Base-by-base conservation (phyloP, 2,888 invertebrate species). In the Xestoiulus laeticollis region DNA sequence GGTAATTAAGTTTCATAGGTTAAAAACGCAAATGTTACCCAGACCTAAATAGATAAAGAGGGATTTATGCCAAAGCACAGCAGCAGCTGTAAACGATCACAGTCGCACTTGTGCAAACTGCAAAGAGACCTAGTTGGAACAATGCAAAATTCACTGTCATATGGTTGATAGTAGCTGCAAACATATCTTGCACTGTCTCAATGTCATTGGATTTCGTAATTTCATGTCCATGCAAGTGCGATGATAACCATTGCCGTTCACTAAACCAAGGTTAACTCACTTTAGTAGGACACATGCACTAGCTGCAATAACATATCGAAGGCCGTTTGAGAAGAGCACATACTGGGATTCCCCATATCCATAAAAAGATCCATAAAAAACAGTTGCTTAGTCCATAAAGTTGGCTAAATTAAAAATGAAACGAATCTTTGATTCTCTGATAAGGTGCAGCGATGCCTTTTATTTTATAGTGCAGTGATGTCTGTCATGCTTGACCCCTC, bases 81-180 rank as follows among this genome's bases (percentile, higher is more conserved):
- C 78, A 30, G 30, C 26, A 78, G 30, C 78, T 78, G 78, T 12
- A 10, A 30, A 14, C 78, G 0, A 78, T 78, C 30, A 78, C 78
- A 26, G 78, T 78, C 12, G 78, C 78, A 78, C 78, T 78, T 78
- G 78, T 78, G 4, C 78, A 78, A 48, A 48, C 38, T 38, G 38
- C 3, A 38, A 59, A 59, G 59, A 59, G 59, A 6, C 22, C 59
- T 22, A 59, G 22, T 59, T 59, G 14, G 26, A 78, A 30, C 78
- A 26, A 26, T 26, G 68, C 68, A 4, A 68, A 68, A 68, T 26
- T 78, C 4, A 68, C n/a, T 68, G 59, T 68, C n/a, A n/a, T 22
- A 8, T 22, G 68, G 68, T 68, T 68, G 68, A 26, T 14, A 78
- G 78, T 30, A 1, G 22, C 14, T 10, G 30, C 78, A 78, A 78